Evolutionary conservation across 2,888 invertebrate species (phyloP), one percentile per base, ranked within the genome.

Genomic region (Plemyria rubiginata): DNA sequence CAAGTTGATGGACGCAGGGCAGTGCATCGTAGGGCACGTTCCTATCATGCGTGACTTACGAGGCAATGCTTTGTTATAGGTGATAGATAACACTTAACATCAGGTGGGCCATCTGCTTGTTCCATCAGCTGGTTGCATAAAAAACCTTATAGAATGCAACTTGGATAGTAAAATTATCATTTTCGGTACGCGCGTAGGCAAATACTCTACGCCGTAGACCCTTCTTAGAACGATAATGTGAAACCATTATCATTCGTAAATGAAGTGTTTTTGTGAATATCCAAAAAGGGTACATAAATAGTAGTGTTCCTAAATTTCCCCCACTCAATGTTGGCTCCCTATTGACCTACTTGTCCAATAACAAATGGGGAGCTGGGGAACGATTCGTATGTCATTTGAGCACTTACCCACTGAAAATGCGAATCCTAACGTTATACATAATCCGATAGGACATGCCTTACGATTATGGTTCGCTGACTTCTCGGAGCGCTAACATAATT

Each of bases 361-460:
- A 57, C 36, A 53, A 36, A 62, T 62, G 41, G 49, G 36, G 15
- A 57, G 8, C 62, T 12, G 32, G 62, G 57, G 62, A 43, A 57
- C 28, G 40, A 41, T 56, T 46, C 29, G 41, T 45, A 36, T 55
- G 55, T 16, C 32, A 61, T 55, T 61, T 51, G 32, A 46, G 46
- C 43, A 56, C 29, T 12, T 9, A 41, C 28, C 40, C 48, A 48
- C 46, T 41, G 48, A 32, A 53, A 52, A 58, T 38, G 13, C 28
- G 45, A 45, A 48, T 48, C 49, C 38, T 40, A 48, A 48, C 2
- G 28, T 40, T 40, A 54, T 38, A n/a, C n/a, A 38, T 38, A 38
- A 38, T 11, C 9, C 36, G 36, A 38, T 11, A 11, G 9, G 8
- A 38, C 36, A 41, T 41, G 41, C 13, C 41, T 41, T 41, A n/a